Evolutionary conservation across 2,888 invertebrate species (phyloP), one percentile per base, ranked within the genome.

Genomic region (Gymnosoma rotundatum): DNA sequence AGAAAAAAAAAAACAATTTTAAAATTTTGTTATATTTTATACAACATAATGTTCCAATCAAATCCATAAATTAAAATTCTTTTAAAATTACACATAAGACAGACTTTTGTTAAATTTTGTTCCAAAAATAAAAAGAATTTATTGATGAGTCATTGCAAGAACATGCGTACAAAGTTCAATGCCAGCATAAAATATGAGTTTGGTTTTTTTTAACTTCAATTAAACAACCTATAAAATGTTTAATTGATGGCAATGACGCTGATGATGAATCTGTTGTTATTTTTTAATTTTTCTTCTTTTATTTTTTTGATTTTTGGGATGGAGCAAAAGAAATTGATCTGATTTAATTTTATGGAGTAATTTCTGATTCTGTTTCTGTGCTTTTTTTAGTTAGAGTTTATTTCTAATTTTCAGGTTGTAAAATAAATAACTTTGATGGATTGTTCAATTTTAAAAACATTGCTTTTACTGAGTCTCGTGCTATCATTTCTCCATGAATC

Each of bases 71-170:
- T 64, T 64, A n/a, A 74, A 54, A 32, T 32, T 64, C 64, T 32
- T 32, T 45, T 64, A 66, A 50, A 66, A 50, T 58, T 48, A 9
- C 45, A 38, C 36, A 45, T 64, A 8, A 54, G 38, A 14, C 25
- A 25, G 25, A 25, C 5, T 52, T n/a, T 42, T 42, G 42, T 42
- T 69, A 9, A 58, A 32, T 20, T 73, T 73, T 48, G 50, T 50
- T 16, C 12, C 36, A 38, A 61, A 50, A 32, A 32, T 36, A 9
- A 16, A n/a, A 36, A 48, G n/a, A 16, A 54, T 48, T 48, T 36
- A 67, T 63, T 69, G 76, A 83, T 83, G 82, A 78, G 61, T 78
- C 78, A 78, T 83, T 61, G 20, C 18, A 2, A 67, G 45, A 66
- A 66, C 42, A 42, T 21, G 42, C 64, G 60, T 64, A 72, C 64